These are phyloP conservation scores for Syngnathoides biaculeatus DNA, from an alignment of 2,113 vertebrate species.

Conservation along the genomic window DNA sequence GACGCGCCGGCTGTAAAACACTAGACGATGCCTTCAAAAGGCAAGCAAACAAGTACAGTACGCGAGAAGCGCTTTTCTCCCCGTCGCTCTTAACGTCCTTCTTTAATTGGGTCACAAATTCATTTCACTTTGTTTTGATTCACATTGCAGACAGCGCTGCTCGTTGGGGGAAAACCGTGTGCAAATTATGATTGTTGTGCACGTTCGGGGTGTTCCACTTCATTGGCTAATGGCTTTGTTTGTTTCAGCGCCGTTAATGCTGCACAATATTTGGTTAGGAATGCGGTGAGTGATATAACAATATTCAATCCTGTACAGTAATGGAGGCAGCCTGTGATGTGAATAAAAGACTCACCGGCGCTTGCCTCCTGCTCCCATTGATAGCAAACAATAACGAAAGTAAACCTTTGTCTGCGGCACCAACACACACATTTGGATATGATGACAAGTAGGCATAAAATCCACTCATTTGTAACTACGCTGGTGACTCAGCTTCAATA, in stretches of 20 bases:
- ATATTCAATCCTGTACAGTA: conserved; percentile 8
- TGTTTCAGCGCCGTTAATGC: conserved; percentile 30
- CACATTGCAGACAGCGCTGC: conserved; percentile 21
- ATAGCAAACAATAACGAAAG: conserved; percentile 38
- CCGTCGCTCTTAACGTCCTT: conserved; percentile 43
- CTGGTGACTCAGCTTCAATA: conserved; percentile 9
- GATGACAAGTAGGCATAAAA: conserved; percentile 48
- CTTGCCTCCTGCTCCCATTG: conserved; percentile 19
- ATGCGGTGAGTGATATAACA: conserved; percentile 35
- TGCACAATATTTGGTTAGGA: conserved; percentile 40
- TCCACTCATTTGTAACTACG: conserved; percentile 28
- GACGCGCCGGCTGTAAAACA: conserved; percentile 32
- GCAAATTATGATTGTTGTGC: conserved; percentile 18
- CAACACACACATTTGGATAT: conserved; percentile 27
- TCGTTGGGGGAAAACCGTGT: conserved; percentile 3
- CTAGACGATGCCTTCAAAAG: background rate
- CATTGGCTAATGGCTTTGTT: conserved; percentile 29
- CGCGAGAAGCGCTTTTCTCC: conserved; percentile 45
- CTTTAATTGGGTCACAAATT: conserved; percentile 61
- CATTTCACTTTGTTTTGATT: conserved; percentile 48
- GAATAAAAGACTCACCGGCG: conserved; percentile 31
- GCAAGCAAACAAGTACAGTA: conserved; percentile 28
- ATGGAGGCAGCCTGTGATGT: conserved; percentile 31
- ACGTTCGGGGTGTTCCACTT: conserved; percentile 43
- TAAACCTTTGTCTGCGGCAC: conserved; percentile 28